Base-by-base conservation (phyloP, 2,888 invertebrate genomes). In the Ophion obscuratus region DNA sequence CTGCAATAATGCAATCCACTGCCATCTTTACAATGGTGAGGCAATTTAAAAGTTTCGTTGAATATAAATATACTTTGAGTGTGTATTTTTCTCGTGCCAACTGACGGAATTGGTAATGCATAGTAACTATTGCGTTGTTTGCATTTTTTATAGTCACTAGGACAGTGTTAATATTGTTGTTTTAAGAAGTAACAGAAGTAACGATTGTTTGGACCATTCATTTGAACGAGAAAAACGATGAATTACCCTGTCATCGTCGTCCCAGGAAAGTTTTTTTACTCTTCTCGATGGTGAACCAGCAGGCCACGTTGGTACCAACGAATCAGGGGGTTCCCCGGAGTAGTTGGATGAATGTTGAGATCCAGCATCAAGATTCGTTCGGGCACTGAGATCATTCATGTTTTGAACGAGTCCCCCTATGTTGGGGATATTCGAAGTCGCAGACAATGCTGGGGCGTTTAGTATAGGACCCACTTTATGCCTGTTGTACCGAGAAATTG, bases 201-300 rank as follows among this genome's bases (percentile, higher is more conserved):
- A 36, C 36, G 6, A 36, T 36, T 36, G 36, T 36, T 7, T 36
- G 6, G 77, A 85, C 87, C 53, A n/a, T 2, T 20, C 10, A 47
- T 47, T 47, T 6, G 4, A 20, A 14, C 20, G n/a, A 24, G 57
- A 31, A 11, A 57, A 57, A 76, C 11, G 20, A 17, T 53, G 2
- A 53, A 53, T 14, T 88, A 93, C 93, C 88, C 91, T 92, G 62
- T 93, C 93, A 66, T 93, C 96, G 92, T 97, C 97, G 90, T 96
- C 96, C 97, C 97, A 97, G 93, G 97, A 97, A 76, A 97, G 95
- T 92, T 97, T 97, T 94, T 97, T 97, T 86, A 97, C 96, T 73
- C 97, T 94, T 76, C 96, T 96, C 6, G 97, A 96, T 53, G 96
- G 96, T 84, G 97, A 96, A 80, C 96, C 95, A 83, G 95, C 94